Conservation (phyloP, 2,888 invertebrate species). For the Branchipolynoe longqiensis region DNA sequence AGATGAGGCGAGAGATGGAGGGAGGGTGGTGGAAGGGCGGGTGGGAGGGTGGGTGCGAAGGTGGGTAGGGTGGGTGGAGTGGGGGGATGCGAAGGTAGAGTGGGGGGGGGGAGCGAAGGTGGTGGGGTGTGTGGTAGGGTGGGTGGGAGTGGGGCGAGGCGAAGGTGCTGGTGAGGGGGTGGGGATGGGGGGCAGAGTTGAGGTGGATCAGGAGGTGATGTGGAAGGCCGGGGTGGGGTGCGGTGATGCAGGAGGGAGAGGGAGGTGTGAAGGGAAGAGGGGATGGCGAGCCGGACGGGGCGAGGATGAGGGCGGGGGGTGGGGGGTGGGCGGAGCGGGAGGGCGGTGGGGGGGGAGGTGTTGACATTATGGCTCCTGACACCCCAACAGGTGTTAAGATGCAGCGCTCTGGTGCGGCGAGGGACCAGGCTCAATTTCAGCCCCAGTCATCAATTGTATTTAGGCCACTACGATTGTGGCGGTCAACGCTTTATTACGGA, state of each 20-base stretch:
- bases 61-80: background rate
- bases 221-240: too few relatives aligned
- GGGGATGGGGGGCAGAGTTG: too few relatives aligned
- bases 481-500: conserved; percentile 40
- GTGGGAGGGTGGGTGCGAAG: background rate
- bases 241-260: background rate
- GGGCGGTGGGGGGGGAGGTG: background rate
- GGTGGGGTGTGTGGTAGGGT: background rate
- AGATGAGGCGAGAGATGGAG: background rate
- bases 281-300: background rate
- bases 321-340: background rate
- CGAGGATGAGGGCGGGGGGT: background rate
- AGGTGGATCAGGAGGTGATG: too few relatives aligned
- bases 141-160: background rate
- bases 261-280: background rate
- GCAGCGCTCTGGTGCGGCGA: conserved; percentile 13
- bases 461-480: conserved; percentile 40
- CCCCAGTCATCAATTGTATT: conserved; percentile 46
- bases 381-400: conserved; percentile 53
- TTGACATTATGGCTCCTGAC: conserved; percentile 44
- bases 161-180: background rate
- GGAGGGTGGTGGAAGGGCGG: background rate
- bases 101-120: background rate
- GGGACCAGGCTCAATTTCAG: conserved; percentile 52
- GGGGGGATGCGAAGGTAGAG: background rate